Conservation (phyloP, 2,797 vertebrate species). For the Gymnothorax reevesii region DNA sequence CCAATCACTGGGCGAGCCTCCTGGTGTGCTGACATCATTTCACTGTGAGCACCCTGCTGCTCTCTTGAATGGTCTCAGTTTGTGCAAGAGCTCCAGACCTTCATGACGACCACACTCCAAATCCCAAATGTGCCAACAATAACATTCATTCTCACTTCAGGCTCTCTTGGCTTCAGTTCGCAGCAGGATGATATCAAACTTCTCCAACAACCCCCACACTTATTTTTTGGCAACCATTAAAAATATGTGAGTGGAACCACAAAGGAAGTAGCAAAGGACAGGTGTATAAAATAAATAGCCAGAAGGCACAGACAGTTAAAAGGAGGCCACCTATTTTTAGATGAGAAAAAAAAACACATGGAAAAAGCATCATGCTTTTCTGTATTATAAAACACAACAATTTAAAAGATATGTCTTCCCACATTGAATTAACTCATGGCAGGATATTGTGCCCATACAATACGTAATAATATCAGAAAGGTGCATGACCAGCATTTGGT, state of each 20-base stretch:
- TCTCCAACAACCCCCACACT: not conserved
- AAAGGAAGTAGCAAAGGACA: not conserved
- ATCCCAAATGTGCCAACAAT: not conserved
- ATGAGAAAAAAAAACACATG: not conserved
- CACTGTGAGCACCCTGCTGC: slow-evolving; percentile 33
- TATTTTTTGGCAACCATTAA: slow-evolving; percentile 1
- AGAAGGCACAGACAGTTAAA: not conserved
- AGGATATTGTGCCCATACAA: not conserved
- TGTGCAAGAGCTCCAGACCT: not conserved
- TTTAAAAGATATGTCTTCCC: not conserved
- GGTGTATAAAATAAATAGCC: not conserved
- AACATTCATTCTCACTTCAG: not conserved
- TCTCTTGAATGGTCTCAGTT: slow-evolving; percentile 39
- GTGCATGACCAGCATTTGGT: not conserved
- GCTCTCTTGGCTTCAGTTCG: not conserved
- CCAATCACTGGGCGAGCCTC: not conserved
- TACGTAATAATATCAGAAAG: not conserved
- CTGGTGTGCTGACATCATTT: slow-evolving; percentile 36
- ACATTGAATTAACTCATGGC: slow-evolving; percentile 10
- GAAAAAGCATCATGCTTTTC: not conserved
- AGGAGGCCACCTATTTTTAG: slow-evolving; percentile 1
- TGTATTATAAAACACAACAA: not conserved
- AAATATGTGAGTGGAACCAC: not conserved
- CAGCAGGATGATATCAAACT: not conserved
- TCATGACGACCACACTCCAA: not conserved